Conservation (phyloP, 2,888 invertebrate species). For the Liodrosophila aerea region DNA sequence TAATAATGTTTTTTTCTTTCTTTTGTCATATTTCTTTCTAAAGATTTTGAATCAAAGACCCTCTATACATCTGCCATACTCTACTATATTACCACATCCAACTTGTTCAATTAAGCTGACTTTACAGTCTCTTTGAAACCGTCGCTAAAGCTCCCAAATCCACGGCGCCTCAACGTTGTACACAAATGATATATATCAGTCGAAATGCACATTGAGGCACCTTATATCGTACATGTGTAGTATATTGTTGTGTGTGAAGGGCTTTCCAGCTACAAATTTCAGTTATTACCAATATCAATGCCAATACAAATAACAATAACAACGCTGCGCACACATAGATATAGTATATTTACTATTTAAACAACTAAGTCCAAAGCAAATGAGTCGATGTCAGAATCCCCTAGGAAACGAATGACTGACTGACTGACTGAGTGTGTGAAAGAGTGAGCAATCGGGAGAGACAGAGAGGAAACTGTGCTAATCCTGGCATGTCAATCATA, state of each 20-base stretch:
- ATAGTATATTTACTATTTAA: slow-evolving; percentile 43
- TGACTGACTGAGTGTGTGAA: background rate
- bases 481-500: slow-evolving; percentile 72
- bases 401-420: background rate
- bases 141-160: slow-evolving; percentile 41
- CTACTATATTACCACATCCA: too few relatives aligned
- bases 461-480: slow-evolving; percentile 45
- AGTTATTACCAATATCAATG: slow-evolving; percentile 72
- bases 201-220: slow-evolving; percentile 12
- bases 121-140: background rate
- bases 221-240: slow-evolving; percentile 33
- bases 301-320: slow-evolving; percentile 62
- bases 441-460: slow-evolving; percentile 7
- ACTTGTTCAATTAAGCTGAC: too few relatives aligned
- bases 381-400: slow-evolving; percentile 43
- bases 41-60: too few relatives aligned
- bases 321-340: slow-evolving; percentile 15
- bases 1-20: too few relatives aligned
- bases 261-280: slow-evolving; percentile 49
- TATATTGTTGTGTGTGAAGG: slow-evolving; percentile 26
- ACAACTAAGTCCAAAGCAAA: slow-evolving; percentile 67
- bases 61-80: too few relatives aligned
- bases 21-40: too few relatives aligned
- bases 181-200: slow-evolving; percentile 3
- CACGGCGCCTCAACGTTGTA: slow-evolving; percentile 48